These are phyloP conservation scores for Anguilla marmorata DNA, from an alignment of 2,797 vertebrate genomes.

Conservation along the genomic window DNA sequence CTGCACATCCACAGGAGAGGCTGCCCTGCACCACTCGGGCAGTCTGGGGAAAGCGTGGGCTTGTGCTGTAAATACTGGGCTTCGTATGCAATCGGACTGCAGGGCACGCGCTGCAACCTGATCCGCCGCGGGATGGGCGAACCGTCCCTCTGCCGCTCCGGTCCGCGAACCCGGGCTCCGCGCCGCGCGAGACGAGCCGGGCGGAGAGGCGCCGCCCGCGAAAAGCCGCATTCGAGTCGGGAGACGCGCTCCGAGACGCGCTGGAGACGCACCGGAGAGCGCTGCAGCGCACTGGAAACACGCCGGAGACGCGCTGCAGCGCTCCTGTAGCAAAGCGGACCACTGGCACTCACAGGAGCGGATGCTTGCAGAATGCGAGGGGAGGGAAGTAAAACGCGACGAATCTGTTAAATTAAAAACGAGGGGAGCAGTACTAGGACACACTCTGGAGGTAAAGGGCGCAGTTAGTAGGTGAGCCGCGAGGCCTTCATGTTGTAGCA, in stretches of 20 bases:
- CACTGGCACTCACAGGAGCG: background rate
- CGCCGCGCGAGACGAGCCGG: background rate
- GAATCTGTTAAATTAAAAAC: background rate
- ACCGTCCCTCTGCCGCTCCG: background rate
- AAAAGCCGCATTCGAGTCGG: background rate
- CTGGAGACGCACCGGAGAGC: background rate
- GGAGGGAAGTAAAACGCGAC: background rate
- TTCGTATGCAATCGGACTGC: background rate
- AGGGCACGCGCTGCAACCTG: background rate
- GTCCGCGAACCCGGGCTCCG: background rate
- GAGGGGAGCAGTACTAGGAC: background rate
- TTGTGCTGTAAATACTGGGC: background rate
- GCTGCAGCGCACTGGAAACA: background rate
- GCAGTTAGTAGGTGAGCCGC: constrained; percentile 88
- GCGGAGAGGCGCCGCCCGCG: background rate
- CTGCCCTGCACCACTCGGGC: background rate
- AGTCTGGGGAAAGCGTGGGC: background rate
- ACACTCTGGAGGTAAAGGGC: background rate
- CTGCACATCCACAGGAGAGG: background rate
- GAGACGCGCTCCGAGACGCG: background rate
- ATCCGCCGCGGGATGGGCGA: background rate
- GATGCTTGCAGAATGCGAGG: background rate
- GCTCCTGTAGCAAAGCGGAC: background rate
- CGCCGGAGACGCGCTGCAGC: too few relatives aligned
- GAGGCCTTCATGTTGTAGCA: constrained; percentile 97